Conservation (phyloP, 2,888 invertebrate genomes). For the Megamerina dolium region DNA sequence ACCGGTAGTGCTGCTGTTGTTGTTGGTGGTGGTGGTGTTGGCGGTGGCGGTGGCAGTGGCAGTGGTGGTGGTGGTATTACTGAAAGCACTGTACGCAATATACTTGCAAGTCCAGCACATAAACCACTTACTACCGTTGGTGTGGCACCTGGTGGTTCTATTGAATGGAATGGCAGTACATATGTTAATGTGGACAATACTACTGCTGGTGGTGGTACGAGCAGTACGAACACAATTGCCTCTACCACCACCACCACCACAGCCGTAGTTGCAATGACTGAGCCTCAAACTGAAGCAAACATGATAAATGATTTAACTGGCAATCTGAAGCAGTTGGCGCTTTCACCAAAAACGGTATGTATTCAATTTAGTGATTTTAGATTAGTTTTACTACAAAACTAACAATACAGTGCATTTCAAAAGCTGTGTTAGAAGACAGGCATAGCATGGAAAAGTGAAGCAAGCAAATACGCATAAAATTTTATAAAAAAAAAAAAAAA, state of each 20-base stretch:
- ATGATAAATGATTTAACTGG: constrained; percentile 37
- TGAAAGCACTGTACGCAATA: constrained; percentile 3
- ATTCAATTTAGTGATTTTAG: too few relatives aligned
- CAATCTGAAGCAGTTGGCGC: constrained; percentile 38
- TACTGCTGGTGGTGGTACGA: constrained; percentile 15
- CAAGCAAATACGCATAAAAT: too few relatives aligned
- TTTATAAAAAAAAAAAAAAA: too few relatives aligned
- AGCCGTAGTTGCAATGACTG: constrained; percentile 26
- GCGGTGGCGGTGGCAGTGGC: constrained; percentile 3
- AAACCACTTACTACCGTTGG: constrained; percentile 17
- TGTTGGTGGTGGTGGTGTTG: not conserved
- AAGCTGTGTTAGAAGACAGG: too few relatives aligned
- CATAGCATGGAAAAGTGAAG: too few relatives aligned
- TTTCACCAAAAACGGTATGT: constrained; percentile 43
- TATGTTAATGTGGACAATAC: constrained; percentile 11
- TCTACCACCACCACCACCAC: constrained; percentile 24
- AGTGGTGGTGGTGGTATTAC: not conserved
- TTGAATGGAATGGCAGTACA: constrained; percentile 18
- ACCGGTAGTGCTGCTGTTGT: constrained; percentile 5
- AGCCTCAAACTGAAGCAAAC: constrained; percentile 31
- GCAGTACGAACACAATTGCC: constrained; percentile 23
- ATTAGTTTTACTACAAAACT: too few relatives aligned
- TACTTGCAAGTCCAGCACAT: constrained; percentile 13
- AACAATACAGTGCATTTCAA: too few relatives aligned
- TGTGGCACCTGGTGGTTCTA: constrained; percentile 17